Evolutionary conservation across 2,113 vertebrate species (phyloP), one percentile per base, ranked within the genome.

Genomic region (Antechinus stuartii): DNA sequence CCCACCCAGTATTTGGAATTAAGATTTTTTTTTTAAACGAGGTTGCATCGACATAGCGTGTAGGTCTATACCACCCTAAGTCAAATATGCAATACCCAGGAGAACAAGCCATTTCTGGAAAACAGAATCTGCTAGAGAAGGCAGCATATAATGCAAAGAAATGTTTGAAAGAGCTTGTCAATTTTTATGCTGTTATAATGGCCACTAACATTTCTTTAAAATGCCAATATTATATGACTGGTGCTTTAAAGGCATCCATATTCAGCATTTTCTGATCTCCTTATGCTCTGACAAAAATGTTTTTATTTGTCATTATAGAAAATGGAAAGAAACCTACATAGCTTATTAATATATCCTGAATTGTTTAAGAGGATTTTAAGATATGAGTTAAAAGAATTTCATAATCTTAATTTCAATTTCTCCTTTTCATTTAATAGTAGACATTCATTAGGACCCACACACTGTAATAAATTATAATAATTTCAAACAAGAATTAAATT

Each of bases 401-500:
- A 99, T 99, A 99, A 98, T 99, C 98, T 99, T 98, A 97, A 99
- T 99, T 99, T 99, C 98, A 99, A 99, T 99, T 99, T 99, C 99
- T 99, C 99, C 99, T 99, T 99, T 99, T 98, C 99, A 99, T 99
- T 99, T 99, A 99, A 99, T 99, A 99, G 99, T 99, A 98, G 98
- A 99, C 99, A 99, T 99, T 99, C 99, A 99, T 99, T 99, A 99
- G 98, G 98, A 99, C 99, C 99, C 99, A 99, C 99, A 99, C 99
- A 99, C 99, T 99, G 99, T 99, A 99, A 99, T 99, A 99, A 99
- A 99, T 99, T 99, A 99, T 99, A 99, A 99, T 99, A 99, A 99
- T 99, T 99, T 99, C 99, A 99, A 98, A 99, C 99, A 99, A 99
- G 99, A 99, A 99, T 99, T 99, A 99, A 99, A 99, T 99, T 99